Conservation (phyloP, 23 tunicate species). For the Ascidia mentula region DNA sequence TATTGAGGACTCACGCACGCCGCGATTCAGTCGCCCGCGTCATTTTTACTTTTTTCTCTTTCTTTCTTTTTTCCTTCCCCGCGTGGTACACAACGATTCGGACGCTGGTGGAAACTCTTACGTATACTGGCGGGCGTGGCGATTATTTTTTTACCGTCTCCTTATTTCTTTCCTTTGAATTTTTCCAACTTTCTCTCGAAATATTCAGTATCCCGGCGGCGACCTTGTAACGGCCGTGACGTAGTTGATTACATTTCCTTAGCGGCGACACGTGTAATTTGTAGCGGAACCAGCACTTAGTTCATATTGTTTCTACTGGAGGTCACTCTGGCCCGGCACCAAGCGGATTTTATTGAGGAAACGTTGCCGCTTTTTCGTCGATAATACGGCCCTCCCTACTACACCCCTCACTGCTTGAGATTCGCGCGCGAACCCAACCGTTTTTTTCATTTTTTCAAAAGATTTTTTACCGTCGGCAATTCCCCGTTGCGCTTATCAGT, state of each 20-base stretch:
- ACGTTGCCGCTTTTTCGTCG: not conserved
- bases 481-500: constrained; percentile 8
- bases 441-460: not conserved
- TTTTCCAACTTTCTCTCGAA: not conserved
- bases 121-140: not conserved
- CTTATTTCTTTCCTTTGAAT: not conserved
- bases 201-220: not conserved
- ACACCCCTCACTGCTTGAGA: constrained; percentile 11
- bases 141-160: not conserved
- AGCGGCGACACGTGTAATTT: not conserved
- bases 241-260: not conserved
- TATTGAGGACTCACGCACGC: not conserved
- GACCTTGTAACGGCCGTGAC: not conserved
- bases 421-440: not conserved
- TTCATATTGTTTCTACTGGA: too few relatives aligned
- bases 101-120: not conserved
- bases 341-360: too few relatives aligned
- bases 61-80: not conserved
- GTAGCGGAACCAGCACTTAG: not conserved
- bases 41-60: too few relatives aligned
- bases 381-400: not conserved
- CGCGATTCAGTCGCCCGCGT: not conserved
- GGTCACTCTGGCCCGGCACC: too few relatives aligned
- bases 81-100: constrained; percentile 4
- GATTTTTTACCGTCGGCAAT: not conserved